Percentiles rank a stretch among this genome's conserved stretches.
phyloP scores from a whole-genome alignment of 2,113 vertebrate species.

The Phalacrocorax brasilianus region DNA sequence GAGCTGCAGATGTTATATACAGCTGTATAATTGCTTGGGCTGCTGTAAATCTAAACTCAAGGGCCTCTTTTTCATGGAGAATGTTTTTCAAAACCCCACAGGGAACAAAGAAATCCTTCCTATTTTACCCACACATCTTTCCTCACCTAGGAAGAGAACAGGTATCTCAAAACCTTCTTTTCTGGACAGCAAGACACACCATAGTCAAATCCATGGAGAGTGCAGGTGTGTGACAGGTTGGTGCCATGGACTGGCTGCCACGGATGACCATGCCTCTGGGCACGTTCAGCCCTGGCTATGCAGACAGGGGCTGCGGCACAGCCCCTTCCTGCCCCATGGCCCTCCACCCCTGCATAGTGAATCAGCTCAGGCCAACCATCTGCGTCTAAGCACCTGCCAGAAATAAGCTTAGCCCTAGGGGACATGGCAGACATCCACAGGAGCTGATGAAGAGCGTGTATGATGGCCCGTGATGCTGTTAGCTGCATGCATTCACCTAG shows the following conservation, averaged over 20 bases:
- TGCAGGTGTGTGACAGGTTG: fast-evolving
- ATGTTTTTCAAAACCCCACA: neutral
- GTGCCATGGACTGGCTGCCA: fast-evolving
- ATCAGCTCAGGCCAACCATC: fast-evolving
- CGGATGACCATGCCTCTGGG: neutral
- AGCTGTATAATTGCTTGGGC: neutral
- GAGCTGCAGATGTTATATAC: neutral
- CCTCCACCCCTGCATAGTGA: fast-evolving
- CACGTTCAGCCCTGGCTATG: neutral
- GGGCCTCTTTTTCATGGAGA: neutral
- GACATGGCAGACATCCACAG: fast-evolving
- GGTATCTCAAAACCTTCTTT: neutral
- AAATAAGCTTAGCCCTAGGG: neutral
- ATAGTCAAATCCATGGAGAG: neutral
- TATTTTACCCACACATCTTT: neutral
- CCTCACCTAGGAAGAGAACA: neutral
- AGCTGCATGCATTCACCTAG: neutral
- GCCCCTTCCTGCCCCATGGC: neutral
- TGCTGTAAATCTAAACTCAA: neutral
- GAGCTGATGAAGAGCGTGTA: neutral
- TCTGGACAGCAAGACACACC: neutral
- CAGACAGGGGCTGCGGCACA: neutral
- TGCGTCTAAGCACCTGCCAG: neutral
- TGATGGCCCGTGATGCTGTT: fast-evolving
- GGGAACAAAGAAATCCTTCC: neutral